Evolutionary conservation across 2,888 invertebrate species (phyloP).

Genomic region (Oxystoma pomonae): DNA sequence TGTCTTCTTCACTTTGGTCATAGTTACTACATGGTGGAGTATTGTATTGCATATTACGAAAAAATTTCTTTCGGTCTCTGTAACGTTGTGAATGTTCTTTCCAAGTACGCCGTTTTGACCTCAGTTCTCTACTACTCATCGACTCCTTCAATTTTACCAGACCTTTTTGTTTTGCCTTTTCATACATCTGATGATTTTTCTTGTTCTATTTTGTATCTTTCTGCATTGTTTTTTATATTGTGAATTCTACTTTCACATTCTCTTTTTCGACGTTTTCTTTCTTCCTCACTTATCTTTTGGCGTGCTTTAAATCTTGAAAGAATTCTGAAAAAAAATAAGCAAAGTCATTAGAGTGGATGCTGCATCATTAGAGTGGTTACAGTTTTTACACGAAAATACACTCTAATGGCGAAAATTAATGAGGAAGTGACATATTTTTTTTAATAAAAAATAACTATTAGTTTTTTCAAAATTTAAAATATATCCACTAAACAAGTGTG

Average conservation of each 20-base stretch:
- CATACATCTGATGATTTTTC: not conserved
- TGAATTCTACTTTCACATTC: not conserved
- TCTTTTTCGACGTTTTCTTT: not conserved
- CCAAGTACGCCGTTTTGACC: not conserved
- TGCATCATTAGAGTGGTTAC: slow-evolving; percentile 3
- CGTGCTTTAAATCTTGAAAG: not conserved
- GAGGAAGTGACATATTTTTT: not conserved
- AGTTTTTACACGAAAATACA: not conserved
- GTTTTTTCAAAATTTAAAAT: not conserved
- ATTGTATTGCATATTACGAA: not conserved
- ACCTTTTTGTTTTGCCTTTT: slow-evolving; percentile 1
- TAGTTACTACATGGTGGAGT: not conserved
- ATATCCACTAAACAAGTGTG: not conserved
- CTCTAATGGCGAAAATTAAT: slow-evolving; percentile 1
- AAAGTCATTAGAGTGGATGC: not conserved
- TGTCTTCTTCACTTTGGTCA: not conserved
- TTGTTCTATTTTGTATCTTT: slow-evolving; percentile 3
- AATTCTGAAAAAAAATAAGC: not conserved
- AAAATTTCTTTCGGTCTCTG: not conserved
- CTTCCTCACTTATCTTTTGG: not conserved
- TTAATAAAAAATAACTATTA: not conserved
- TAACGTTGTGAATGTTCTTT: not conserved
- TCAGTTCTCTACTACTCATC: not conserved
- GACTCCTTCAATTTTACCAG: not conserved
- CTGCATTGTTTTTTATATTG: not conserved